These are phyloP conservation scores for Natator depressus DNA, from an alignment of 2,113 vertebrate species.

Conservation along the genomic window DNA sequence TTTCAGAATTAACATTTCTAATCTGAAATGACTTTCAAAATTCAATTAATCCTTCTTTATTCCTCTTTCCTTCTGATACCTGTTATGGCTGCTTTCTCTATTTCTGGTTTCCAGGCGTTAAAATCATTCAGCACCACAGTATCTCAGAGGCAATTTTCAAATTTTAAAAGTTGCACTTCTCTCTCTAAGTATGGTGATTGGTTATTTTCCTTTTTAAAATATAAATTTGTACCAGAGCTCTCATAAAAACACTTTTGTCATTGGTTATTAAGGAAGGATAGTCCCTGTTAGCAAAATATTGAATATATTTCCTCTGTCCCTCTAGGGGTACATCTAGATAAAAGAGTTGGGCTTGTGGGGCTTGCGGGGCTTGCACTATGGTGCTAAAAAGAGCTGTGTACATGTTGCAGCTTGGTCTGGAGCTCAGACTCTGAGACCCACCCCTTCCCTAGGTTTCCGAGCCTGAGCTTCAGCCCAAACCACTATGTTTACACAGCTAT, in stretches of 20 bases:
- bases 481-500: neutral
- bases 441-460: neutral
- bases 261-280: neutral
- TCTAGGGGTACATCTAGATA: neutral
- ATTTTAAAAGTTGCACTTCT: neutral
- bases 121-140: neutral
- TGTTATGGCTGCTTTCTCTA: neutral
- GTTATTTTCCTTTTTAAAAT: neutral
- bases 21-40: neutral
- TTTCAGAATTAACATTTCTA: neutral
- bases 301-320: neutral
- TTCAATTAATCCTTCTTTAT: neutral
- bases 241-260: neutral
- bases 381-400: neutral
- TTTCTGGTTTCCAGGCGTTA: neutral
- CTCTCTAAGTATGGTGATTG: neutral
- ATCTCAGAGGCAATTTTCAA: neutral
- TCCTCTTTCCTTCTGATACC: neutral
- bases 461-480: neutral
- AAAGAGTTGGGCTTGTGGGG: neutral
- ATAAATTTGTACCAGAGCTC: neutral
- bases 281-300: neutral
- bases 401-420: neutral
- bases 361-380: neutral
- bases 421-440: no score